Evolutionary conservation across 2,113 vertebrate species (phyloP).

Genomic region (Oostethus manadensis): DNA sequence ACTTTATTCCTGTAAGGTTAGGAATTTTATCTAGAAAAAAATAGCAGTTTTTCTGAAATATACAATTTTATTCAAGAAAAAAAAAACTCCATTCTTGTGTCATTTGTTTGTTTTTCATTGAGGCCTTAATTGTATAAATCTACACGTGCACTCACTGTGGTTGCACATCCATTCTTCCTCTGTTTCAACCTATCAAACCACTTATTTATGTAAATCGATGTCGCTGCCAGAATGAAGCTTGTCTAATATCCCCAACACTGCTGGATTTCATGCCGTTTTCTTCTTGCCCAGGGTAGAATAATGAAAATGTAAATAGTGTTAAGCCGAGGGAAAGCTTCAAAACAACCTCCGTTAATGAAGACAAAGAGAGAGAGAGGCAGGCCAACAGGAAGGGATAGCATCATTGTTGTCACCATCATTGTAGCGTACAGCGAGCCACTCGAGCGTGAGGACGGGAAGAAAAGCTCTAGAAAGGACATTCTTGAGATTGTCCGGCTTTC

Average conservation of each 20-base stretch:
- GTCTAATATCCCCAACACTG: slow-evolving; percentile 71
- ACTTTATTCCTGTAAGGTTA: no score
- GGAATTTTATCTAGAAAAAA: no score
- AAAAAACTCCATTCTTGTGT: no score
- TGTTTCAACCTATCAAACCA: slow-evolving; percentile 57
- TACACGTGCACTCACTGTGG: slow-evolving; percentile 16
- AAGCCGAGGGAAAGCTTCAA: slow-evolving; percentile 63
- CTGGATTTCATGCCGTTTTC: slow-evolving; percentile 68
- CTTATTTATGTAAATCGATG: slow-evolving; percentile 73
- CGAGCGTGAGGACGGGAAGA: slow-evolving; percentile 41
- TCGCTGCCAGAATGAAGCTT: slow-evolving; percentile 67
- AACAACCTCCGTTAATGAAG: slow-evolving; percentile 69
- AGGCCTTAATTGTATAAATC: background rate
- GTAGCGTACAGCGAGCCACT: slow-evolving; percentile 28
- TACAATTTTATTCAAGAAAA: no score
- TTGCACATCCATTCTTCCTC: slow-evolving; percentile 26
- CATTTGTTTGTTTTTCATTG: background rate
- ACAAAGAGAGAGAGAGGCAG: slow-evolving; percentile 25
- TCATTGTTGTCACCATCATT: slow-evolving; percentile 34
- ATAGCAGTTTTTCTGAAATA: no score
- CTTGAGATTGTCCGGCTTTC: slow-evolving; percentile 7
- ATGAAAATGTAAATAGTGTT: slow-evolving; percentile 74
- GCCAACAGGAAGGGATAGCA: slow-evolving; percentile 9
- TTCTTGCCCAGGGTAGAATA: slow-evolving; percentile 67
- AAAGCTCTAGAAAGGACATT: slow-evolving; percentile 21